These are phyloP conservation scores for Clostera curtula DNA, from an alignment of 2,888 invertebrate genomes.

Conservation along the genomic window DNA sequence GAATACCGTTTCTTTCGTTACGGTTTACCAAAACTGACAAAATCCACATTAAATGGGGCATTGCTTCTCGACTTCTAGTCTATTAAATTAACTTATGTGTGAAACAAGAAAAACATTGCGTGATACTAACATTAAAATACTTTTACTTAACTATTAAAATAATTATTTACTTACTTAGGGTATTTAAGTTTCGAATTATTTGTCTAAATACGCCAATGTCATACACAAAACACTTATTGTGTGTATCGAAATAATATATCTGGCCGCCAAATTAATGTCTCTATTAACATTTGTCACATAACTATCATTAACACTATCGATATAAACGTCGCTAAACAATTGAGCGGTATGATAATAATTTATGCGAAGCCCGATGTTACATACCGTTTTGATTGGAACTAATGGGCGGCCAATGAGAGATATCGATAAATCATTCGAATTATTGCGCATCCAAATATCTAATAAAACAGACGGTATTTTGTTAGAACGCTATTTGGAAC, in stretches of 20 bases:
- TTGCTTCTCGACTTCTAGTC: no score
- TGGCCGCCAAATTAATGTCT: slow-evolving; percentile 5
- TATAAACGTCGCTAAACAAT: slow-evolving; percentile 35
- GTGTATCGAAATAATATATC: no score
- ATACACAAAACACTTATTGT: no score
- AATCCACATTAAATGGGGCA: no score
- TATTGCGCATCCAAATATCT: background rate
- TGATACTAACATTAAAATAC: no score
- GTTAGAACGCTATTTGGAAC: no score
- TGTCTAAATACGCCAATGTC: background rate
- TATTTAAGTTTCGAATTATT: background rate
- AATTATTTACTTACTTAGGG: no score
- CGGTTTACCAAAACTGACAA: no score
- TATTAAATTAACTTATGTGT: background rate
- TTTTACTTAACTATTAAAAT: no score
- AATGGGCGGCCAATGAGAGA: slow-evolving; percentile 21
- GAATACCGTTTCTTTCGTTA: no score
- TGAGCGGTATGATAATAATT: slow-evolving; percentile 31
- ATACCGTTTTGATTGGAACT: slow-evolving; percentile 38
- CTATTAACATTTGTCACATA: slow-evolving; percentile 13
- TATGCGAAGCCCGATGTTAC: slow-evolving; percentile 29
- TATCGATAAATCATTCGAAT: slow-evolving; percentile 1
- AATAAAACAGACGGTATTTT: no score
- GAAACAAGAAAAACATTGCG: no score
- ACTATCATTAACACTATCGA: slow-evolving; percentile 21